Conservation (phyloP, 2,113 vertebrate genomes). For the Misgurnus anguillicaudatus region DNA sequence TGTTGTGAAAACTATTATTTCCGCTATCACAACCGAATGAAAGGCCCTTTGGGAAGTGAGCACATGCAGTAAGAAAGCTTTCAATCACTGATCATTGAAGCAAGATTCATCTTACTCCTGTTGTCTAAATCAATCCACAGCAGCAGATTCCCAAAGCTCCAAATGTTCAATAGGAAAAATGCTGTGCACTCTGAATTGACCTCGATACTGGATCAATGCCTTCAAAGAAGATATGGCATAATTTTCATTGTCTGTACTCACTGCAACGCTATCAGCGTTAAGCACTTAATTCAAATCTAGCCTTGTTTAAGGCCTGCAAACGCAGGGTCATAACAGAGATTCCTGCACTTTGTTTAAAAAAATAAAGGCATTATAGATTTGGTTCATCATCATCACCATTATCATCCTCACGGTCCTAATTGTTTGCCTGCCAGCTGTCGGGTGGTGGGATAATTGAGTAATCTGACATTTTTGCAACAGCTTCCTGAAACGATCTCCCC, state of each 20-base stretch:
- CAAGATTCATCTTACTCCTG: background rate
- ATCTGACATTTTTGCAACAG: constrained; percentile 73
- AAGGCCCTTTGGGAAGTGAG: background rate
- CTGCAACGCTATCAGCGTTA: background rate
- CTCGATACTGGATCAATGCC: background rate
- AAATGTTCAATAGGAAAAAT: background rate
- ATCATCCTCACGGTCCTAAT: constrained; percentile 76
- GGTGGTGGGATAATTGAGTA: constrained; percentile 73
- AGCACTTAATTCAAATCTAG: background rate
- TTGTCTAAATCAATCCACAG: constrained; percentile 18
- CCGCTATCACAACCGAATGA: background rate
- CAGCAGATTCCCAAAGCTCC: background rate
- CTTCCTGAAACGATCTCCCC: constrained; percentile 62
- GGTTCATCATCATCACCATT: constrained; percentile 78
- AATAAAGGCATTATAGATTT: constrained; percentile 71
- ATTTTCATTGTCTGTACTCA: background rate
- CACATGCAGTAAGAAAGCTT: background rate
- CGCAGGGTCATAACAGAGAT: constrained; percentile 35
- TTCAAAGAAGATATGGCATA: background rate
- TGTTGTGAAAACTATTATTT: background rate
- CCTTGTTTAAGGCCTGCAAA: background rate
- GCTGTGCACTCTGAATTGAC: background rate
- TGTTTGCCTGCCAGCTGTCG: constrained; percentile 79
- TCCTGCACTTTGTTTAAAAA: constrained; percentile 61
- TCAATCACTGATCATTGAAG: constrained; percentile 20